Conservation (phyloP, 2,113 vertebrate genomes). For the Morone saxatilis region DNA sequence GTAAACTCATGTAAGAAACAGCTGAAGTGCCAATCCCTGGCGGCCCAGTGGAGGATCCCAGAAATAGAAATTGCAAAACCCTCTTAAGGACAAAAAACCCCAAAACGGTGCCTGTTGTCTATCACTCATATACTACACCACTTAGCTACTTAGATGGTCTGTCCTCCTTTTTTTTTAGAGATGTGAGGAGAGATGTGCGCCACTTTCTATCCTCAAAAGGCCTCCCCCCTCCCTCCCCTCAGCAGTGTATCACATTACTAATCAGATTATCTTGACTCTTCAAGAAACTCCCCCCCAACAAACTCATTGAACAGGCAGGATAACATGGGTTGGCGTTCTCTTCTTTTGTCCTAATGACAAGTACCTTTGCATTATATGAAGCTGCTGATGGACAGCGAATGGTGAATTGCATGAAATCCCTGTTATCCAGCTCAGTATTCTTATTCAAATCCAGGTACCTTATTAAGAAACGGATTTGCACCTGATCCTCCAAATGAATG, state of each 20-base stretch:
- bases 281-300: constrained; percentile 29
- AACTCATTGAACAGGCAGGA: constrained; percentile 10
- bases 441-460: constrained; percentile 1
- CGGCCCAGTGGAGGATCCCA: not conserved
- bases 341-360: constrained; percentile 31
- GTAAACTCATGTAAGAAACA: not conserved
- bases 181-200: constrained; percentile 31
- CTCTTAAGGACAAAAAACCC: constrained; percentile 14
- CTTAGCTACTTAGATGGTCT: constrained; percentile 33
- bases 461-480: constrained; percentile 18
- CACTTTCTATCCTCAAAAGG: constrained; percentile 46
- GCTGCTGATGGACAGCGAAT: constrained; percentile 4
- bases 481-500: not conserved
- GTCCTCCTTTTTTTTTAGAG: constrained; percentile 27
- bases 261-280: constrained; percentile 70
- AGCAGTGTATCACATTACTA: constrained; percentile 66
- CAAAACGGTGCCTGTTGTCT: not conserved
- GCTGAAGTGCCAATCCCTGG: constrained; percentile 18
- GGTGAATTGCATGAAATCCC: constrained; percentile 16
- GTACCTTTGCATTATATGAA: not conserved
- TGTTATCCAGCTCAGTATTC: not conserved
- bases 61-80: constrained; percentile 33
- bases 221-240: constrained; percentile 9
- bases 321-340: not conserved
- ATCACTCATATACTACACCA: constrained; percentile 28